A percentile compares a stretch with the other conserved stretches of the same genome.
Conservation (phyloP, 2,888 invertebrate species). For the Andrena haemorrhoa region DNA sequence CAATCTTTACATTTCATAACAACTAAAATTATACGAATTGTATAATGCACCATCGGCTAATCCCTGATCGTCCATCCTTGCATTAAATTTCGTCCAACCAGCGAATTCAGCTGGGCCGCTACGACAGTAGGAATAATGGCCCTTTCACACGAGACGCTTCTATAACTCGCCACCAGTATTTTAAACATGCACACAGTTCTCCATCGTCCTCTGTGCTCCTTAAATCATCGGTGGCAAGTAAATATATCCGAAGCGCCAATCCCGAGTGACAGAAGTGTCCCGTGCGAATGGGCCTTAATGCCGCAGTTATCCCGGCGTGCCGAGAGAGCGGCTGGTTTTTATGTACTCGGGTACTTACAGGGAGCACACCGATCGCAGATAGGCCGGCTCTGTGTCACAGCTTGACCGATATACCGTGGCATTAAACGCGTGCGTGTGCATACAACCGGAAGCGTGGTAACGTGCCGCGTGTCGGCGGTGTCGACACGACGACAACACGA, state of each 20-base stretch:
- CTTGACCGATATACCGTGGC: slow-evolving; percentile 71
- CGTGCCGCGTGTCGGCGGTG: slow-evolving; percentile 53
- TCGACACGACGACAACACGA: slow-evolving; percentile 67
- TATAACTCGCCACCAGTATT: too few relatives aligned
- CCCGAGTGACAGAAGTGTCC: too few relatives aligned
- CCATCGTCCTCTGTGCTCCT: too few relatives aligned
- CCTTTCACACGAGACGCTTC: too few relatives aligned
- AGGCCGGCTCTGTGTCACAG: slow-evolving; percentile 52
- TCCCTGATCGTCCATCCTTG: too few relatives aligned
- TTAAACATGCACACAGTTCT: too few relatives aligned
- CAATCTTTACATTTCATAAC: too few relatives aligned
- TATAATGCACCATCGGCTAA: too few relatives aligned
- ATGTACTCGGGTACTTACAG: slow-evolving; percentile 31
- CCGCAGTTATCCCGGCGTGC: slow-evolving; percentile 1
- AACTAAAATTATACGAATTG: too few relatives aligned
- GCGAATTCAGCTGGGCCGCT: slow-evolving; percentile 1
- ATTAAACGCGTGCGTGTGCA: slow-evolving; percentile 61
- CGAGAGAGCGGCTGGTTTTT: slow-evolving; percentile 4
- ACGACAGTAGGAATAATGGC: not conserved
- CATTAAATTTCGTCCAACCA: slow-evolving; percentile 16
- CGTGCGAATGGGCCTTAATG: not conserved
- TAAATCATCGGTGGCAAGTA: too few relatives aligned
- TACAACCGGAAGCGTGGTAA: slow-evolving; percentile 48
- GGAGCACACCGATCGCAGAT: slow-evolving; percentile 30
- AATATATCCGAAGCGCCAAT: too few relatives aligned